Evolutionary conservation across 2,113 vertebrate species (phyloP).

Genomic region (Corydoras sp.): DNA sequence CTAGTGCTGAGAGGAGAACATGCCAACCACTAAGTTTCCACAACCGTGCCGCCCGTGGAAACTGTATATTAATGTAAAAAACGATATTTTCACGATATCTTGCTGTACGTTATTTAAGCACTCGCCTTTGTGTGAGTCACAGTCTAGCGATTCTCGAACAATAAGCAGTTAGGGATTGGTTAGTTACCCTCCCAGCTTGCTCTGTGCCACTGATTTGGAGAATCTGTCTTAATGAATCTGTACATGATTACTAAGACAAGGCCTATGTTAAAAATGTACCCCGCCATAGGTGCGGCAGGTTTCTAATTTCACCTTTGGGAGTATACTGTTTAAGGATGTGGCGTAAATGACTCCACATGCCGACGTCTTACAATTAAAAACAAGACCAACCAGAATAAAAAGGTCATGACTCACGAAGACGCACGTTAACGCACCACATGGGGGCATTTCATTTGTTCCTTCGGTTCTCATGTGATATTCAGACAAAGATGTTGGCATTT

Average conservation of each 20-base stretch:
- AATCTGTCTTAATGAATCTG: not conserved
- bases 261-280: not conserved
- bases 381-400: not conserved
- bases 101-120: too few relatives aligned
- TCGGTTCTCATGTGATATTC: too few relatives aligned
- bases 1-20: too few relatives aligned
- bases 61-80: too few relatives aligned
- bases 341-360: not conserved
- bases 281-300: not conserved
- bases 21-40: too few relatives aligned
- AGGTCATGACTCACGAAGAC: not conserved
- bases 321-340: not conserved
- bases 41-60: too few relatives aligned
- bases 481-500: too few relatives aligned
- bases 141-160: not conserved
- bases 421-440: too few relatives aligned
- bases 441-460: too few relatives aligned
- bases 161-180: not conserved
- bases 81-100: too few relatives aligned
- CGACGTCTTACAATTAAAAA: not conserved
- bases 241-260: not conserved
- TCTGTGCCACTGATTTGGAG: too few relatives aligned
- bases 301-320: not conserved
- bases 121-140: too few relatives aligned
- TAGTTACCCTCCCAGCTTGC: not conserved